A percentile compares a stretch with the other conserved stretches of the same genome.
Evolutionary conservation across 2,888 invertebrate genomes (phyloP).

Genomic region (Rutpela maculata): DNA sequence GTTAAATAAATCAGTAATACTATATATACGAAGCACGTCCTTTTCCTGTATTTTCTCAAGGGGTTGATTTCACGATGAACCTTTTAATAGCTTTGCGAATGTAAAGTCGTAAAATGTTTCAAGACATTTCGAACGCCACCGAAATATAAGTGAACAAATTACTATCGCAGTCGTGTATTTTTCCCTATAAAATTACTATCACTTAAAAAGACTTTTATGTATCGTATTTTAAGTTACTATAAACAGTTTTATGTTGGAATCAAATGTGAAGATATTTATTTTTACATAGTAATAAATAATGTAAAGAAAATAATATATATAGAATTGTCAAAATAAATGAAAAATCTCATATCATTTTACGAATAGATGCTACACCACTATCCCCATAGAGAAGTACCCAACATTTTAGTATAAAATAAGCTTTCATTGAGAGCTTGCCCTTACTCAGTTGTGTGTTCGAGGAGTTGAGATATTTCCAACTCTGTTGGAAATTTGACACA

Average conservation of each 20-base stretch:
- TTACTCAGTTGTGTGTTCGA: no score
- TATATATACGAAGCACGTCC: constrained; percentile 63
- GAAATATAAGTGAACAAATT: constrained; percentile 33
- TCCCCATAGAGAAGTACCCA: no score
- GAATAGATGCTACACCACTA: no score
- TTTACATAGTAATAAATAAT: constrained; percentile 4
- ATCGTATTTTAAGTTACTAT: constrained; percentile 10
- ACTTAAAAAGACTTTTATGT: constrained; percentile 15
- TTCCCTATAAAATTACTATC: constrained; percentile 18
- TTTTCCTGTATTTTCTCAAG: constrained; percentile 65
- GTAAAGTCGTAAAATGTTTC: constrained; percentile 65
- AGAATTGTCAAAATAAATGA: background rate
- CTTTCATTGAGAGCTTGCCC: no score
- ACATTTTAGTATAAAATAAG: no score
- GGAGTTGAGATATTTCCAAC: no score
- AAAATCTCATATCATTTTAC: no score
- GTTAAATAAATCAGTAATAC: constrained; percentile 57
- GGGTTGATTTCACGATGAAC: constrained; percentile 66
- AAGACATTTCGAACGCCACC: constrained; percentile 52
- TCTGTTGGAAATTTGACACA: no score
- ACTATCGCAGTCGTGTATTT: constrained; percentile 7
- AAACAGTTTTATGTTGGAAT: constrained; percentile 21
- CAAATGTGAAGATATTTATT: background rate
- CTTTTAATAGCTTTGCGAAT: constrained; percentile 65
- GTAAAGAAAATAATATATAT: background rate